Evolutionary conservation across 2,888 invertebrate genomes (phyloP), one percentile per base, ranked within the genome.

Genomic region (Caenorhabditis sp.): DNA sequence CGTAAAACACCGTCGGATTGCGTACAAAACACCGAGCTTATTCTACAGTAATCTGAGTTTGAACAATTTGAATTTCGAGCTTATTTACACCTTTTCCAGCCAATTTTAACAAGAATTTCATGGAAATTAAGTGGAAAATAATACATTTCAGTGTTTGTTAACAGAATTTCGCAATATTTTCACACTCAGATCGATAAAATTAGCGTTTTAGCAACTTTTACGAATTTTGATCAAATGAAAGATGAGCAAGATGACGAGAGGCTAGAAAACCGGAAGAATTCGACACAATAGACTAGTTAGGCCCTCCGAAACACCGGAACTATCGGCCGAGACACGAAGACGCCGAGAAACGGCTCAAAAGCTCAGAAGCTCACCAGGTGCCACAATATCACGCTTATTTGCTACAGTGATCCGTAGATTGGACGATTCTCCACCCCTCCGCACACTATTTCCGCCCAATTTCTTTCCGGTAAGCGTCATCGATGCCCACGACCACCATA

Each of bases 251-350:
- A 30, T 7, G 30, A 30, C 9, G 30, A 30, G 30, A 45, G 20
- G 27, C 37, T 41, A 13, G 11, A 13, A 37, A 48, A 35, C 6
- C 63, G 15, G 41, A 63, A 56, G 30, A 27, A 9, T 17, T 15
- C 41, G 41, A 30, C 66, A 66, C 66, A 66, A 66, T 66, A 27
- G 56, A 13, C 66, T 66, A 32, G 66, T 66, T 66, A 66, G 56
- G 2, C 2, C 4, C 30, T 9, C 35, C 6, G 35, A 35, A 35
- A 15, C 8, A 46, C 39, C 48, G 66, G 48, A 56, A 56, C 65
- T 65, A 66, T 20, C 27, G n/a, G 35, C 20, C 43, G 17, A n/a
- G 22, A 26, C n/a, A 66, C 32, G 41, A 30, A 58, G 56, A 58
- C 27, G 9, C 2, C 1, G 2, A 26, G n/a, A 45, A 45, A 20